These are phyloP conservation scores for Amniataba percoides DNA, from an alignment of 2,797 vertebrate species.

Conservation along the genomic window DNA sequence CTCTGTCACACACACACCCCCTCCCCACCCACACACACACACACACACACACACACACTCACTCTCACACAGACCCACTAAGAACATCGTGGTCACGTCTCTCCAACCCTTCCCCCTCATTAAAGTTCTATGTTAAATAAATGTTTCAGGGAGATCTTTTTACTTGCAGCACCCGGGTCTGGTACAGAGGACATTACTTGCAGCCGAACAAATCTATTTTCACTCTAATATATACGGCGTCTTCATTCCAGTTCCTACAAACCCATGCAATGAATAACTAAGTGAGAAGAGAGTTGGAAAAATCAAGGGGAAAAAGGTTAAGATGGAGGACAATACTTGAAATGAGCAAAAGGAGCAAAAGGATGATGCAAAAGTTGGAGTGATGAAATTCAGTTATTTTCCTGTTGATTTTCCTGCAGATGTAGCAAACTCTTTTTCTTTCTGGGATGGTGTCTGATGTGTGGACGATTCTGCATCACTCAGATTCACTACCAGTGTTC, in stretches of 20 bases:
- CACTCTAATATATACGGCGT: conserved; percentile 1
- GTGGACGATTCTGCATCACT: not conserved
- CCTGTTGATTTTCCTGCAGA: not conserved
- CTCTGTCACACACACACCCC: no score
- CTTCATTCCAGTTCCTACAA: not conserved
- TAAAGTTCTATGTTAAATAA: conserved; percentile 73
- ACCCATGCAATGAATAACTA: conserved; percentile 17
- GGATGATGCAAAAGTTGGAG: not conserved
- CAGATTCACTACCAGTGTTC: not conserved
- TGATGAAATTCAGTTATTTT: conserved; percentile 3
- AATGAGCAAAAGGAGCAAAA: not conserved
- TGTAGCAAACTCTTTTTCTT: not conserved
- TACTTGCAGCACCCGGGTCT: conserved; percentile 11
- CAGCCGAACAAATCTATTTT: conserved; percentile 46
- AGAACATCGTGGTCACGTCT: conserved; percentile 28
- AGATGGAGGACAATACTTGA: not conserved
- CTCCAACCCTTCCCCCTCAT: conserved; percentile 52
- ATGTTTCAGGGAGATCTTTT: conserved; percentile 70
- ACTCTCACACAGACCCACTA: conserved; percentile 26
- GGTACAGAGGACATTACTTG: conserved; percentile 39
- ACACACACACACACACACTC: not conserved
- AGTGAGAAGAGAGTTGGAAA: not conserved
- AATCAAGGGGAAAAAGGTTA: conserved; percentile 7
- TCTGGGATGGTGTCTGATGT: not conserved
- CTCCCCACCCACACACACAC: conserved; percentile 9